Evolutionary conservation across 1,140 invertebrate genomes (phyloP).

Genomic region (Teleopsis dalmanni): DNA sequence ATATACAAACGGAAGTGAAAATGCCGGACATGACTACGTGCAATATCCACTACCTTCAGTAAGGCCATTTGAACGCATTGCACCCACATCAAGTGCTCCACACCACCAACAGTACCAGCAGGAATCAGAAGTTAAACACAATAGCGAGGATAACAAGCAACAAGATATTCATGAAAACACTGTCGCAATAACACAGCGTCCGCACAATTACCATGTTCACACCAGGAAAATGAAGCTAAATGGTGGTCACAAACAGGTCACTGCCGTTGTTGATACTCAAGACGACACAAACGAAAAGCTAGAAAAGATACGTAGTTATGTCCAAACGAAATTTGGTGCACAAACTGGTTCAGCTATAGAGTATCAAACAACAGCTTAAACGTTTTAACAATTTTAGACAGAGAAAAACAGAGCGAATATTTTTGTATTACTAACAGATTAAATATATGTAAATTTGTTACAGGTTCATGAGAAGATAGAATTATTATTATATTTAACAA

Average conservation of each 20-base stretch:
- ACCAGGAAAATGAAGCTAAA: conserved; percentile 15
- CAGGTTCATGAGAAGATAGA: no score
- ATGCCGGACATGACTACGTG: conserved; percentile 13
- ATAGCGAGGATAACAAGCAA: conserved; percentile 13
- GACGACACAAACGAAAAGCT: conserved; percentile 18
- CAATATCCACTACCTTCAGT: conserved; percentile 20
- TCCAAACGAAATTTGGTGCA: conserved; percentile 34
- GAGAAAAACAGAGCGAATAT: no score
- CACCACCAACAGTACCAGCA: conserved; percentile 12
- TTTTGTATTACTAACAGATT: no score
- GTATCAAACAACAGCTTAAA: conserved; percentile 34
- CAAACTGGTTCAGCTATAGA: conserved; percentile 36
- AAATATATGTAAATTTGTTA: no score
- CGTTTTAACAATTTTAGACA: no score
- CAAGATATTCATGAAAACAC: conserved; percentile 1
- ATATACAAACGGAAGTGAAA: conserved; percentile 25
- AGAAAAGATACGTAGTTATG: conserved; percentile 35
- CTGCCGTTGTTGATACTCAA: background rate
- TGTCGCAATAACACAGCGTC: conserved; percentile 23
- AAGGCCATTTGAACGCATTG: conserved; percentile 19
- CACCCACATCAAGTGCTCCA: conserved; percentile 13
- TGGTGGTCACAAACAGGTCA: conserved; percentile 19
- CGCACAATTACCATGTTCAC: conserved; percentile 40
- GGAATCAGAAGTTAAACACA: conserved; percentile 2
- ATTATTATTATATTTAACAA: no score